phyloP scores from a whole-genome alignment of 2,888 invertebrate genomes.

The Himalopsyche japonica region DNA sequence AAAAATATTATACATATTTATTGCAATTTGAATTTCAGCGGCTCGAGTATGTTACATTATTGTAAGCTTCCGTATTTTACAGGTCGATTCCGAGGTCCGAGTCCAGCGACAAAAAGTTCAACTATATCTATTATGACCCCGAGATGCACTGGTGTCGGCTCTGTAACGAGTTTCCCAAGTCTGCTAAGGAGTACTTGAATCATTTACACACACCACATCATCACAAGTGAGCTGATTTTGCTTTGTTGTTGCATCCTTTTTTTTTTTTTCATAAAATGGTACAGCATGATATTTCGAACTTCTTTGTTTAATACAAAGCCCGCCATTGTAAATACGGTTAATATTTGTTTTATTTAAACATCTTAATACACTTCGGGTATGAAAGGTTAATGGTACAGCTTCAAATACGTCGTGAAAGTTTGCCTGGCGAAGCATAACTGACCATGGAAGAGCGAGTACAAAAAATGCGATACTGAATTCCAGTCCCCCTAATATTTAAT shows the following conservation, averaged over 20 bases:
- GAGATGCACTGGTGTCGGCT: constrained; percentile 90
- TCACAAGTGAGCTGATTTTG: constrained; percentile 59
- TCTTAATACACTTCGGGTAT: too few species aligned
- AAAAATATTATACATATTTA: not conserved
- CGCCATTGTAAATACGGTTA: too few species aligned
- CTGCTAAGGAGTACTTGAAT: constrained; percentile 82
- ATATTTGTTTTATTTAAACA: constrained; percentile 2
- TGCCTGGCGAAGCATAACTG: too few species aligned
- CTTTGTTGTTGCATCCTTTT: too few species aligned
- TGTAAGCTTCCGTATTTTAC: not conserved
- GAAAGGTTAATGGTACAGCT: too few species aligned
- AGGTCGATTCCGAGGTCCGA: constrained; percentile 25
- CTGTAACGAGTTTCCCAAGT: constrained; percentile 84
- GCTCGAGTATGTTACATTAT: not conserved
- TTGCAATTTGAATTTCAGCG: not conserved
- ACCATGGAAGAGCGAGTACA: too few species aligned
- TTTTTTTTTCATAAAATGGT: too few species aligned
- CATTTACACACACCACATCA: constrained; percentile 82
- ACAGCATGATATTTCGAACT: too few species aligned
- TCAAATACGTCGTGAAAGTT: too few species aligned
- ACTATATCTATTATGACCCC: constrained; percentile 85
- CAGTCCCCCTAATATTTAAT: too few species aligned
- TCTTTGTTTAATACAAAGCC: too few species aligned
- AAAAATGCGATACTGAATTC: too few species aligned
- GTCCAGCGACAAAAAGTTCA: constrained; percentile 60